Evolutionary conservation across 2,113 vertebrate species (phyloP).

Genomic region (Charina bottae): DNA sequence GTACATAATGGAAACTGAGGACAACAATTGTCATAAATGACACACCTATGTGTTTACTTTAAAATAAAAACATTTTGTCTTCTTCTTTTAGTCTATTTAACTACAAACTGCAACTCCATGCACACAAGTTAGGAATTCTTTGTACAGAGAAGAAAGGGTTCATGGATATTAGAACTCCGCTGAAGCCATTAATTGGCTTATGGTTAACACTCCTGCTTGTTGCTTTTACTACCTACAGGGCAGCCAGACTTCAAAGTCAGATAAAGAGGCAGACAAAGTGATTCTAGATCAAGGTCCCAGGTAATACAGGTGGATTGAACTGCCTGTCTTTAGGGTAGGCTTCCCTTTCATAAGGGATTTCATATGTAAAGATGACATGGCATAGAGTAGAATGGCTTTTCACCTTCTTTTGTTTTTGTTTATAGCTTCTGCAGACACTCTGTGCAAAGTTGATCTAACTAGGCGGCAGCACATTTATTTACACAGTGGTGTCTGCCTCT

Average conservation of each 20-base stretch:
- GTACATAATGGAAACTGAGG: neutral
- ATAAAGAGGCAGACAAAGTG: neutral
- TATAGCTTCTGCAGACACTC: conserved; percentile 2
- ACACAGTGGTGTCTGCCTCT: conserved; percentile 7
- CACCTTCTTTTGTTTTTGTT: neutral
- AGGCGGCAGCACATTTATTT: conserved; percentile 28
- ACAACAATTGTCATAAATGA: neutral
- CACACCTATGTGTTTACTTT: neutral
- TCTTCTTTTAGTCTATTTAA: neutral
- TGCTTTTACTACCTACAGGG: neutral
- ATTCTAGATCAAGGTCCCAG: conserved; percentile 23
- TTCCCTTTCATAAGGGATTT: conserved; percentile 19
- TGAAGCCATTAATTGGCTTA: conserved; percentile 1
- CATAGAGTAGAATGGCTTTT: neutral
- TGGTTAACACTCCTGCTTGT: neutral
- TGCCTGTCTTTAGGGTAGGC: conserved; percentile 29
- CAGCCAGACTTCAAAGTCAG: neutral
- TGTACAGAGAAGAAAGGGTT: neutral
- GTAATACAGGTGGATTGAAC: conserved; percentile 4
- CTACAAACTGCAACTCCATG: neutral
- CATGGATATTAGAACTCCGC: neutral
- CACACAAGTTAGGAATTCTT: neutral
- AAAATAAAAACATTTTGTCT: neutral
- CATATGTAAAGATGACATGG: conserved; percentile 18
- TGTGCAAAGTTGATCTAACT: conserved; percentile 18